Conservation (phyloP, 23 tunicate genomes). For the Phallusia fumigata region DNA sequence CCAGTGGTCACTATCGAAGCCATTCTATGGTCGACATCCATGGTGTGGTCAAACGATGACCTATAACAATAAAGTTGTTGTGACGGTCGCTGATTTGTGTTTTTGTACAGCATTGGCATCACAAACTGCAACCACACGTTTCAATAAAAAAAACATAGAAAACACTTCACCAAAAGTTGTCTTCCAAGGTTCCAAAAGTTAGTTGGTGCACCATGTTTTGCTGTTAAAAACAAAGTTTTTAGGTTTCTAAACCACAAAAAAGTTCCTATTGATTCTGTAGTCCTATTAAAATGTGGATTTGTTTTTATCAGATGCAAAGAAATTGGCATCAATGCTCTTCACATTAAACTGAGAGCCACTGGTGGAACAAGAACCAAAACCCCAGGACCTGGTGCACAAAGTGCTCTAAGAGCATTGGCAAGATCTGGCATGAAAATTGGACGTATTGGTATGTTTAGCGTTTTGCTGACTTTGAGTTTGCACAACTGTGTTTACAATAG, state of each 20-base stretch:
- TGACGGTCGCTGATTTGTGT: constrained; percentile 20
- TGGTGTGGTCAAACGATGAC: constrained; percentile 16
- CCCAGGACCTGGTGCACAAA: constrained; percentile 99
- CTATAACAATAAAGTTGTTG: not conserved
- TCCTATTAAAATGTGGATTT: no score
- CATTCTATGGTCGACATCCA: not conserved
- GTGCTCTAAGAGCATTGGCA: constrained; percentile 95
- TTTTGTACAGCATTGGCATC: not conserved
- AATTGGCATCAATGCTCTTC: constrained; percentile 96
- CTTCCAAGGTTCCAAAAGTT: no score
- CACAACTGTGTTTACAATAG: no score
- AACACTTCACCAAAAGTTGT: no score
- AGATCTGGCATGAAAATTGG: constrained; percentile 99
- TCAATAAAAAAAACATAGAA: no score
- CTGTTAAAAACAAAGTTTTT: no score
- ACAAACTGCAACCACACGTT: no score
- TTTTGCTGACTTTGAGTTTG: not conserved
- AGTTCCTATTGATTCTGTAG: no score
- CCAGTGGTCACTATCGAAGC: constrained; percentile 33
- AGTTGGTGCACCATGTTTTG: no score
- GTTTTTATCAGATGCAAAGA: constrained; percentile 72
- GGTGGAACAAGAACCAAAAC: constrained; percentile 99
- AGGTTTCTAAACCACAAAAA: no score
- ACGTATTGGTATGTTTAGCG: constrained; percentile 67
- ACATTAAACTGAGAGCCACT: constrained; percentile 95